These are phyloP conservation scores for Hestina assimilis DNA, from an alignment of 1,140 invertebrate species.

Conservation along the genomic window DNA sequence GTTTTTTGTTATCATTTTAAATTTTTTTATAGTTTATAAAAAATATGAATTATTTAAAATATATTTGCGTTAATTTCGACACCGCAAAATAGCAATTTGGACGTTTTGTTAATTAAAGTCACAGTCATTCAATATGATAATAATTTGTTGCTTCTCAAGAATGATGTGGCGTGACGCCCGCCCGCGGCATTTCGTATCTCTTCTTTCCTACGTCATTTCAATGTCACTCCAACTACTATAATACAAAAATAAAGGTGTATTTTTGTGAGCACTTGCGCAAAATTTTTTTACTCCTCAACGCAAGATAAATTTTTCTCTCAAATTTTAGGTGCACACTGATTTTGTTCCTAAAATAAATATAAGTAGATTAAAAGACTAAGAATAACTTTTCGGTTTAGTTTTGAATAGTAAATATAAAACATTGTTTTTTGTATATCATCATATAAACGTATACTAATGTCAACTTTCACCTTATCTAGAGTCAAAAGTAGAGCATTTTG, in stretches of 20 bases:
- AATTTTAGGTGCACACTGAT: too few relatives aligned
- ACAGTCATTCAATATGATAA: constrained; percentile 29
- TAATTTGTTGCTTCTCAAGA: constrained; percentile 44
- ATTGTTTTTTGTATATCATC: too few relatives aligned
- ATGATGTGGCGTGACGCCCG: constrained; percentile 42
- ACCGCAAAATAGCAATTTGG: constrained; percentile 24
- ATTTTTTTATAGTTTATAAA: too few relatives aligned
- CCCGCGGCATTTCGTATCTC: constrained; percentile 26
- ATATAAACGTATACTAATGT: too few relatives aligned
- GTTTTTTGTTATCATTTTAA: too few relatives aligned
- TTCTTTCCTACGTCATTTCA: constrained; percentile 49
- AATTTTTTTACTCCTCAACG: constrained; percentile 8
- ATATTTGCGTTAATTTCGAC: constrained; percentile 20
- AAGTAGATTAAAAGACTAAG: too few relatives aligned
- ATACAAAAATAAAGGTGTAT: constrained; percentile 31
- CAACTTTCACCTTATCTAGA: too few relatives aligned
- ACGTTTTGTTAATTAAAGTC: constrained; percentile 27
- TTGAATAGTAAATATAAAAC: too few relatives aligned
- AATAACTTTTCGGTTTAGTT: too few relatives aligned
- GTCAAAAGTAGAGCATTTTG: too few relatives aligned
- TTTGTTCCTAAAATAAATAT: not conserved
- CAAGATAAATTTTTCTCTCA: constrained; percentile 17
- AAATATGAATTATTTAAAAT: too few relatives aligned
- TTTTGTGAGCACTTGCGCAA: constrained; percentile 16
- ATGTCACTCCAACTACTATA: constrained; percentile 43